Percentiles rank a stretch among this genome's conserved stretches.
Conservation (phyloP, 2,888 invertebrate species). For the Branchipolynoe longqiensis region DNA sequence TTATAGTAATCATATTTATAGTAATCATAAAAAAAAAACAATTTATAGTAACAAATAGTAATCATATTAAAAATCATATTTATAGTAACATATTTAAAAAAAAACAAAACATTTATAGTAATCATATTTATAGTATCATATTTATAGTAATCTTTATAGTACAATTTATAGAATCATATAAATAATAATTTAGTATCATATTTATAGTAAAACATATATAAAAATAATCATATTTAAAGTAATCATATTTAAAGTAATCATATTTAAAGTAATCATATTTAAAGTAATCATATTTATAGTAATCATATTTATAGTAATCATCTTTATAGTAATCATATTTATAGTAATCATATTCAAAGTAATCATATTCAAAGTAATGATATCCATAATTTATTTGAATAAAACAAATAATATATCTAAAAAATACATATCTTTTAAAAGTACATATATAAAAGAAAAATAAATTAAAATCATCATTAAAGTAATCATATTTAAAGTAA, state of each 20-base stretch:
- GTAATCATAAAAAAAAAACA: neutral
- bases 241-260: conserved; percentile 44
- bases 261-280: conserved; percentile 30
- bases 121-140: no score
- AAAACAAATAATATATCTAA: neutral
- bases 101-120: no score
- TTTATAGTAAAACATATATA: no score
- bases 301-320: conserved; percentile 1
- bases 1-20: neutral
- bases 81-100: neutral
- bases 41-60: neutral
- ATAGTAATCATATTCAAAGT: neutral
- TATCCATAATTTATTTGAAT: neutral
- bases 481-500: neutral
- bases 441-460: neutral
- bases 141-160: no score
- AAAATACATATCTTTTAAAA: neutral
- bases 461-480: neutral
- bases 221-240: no score
- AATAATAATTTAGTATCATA: no score
- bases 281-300: conserved; percentile 17
- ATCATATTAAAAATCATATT: neutral
- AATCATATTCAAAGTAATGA: neutral
- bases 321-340: neutral
- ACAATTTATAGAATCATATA: no score